Conservation (phyloP, 2,888 invertebrate species). For the Leptodirus hochenwartii region DNA sequence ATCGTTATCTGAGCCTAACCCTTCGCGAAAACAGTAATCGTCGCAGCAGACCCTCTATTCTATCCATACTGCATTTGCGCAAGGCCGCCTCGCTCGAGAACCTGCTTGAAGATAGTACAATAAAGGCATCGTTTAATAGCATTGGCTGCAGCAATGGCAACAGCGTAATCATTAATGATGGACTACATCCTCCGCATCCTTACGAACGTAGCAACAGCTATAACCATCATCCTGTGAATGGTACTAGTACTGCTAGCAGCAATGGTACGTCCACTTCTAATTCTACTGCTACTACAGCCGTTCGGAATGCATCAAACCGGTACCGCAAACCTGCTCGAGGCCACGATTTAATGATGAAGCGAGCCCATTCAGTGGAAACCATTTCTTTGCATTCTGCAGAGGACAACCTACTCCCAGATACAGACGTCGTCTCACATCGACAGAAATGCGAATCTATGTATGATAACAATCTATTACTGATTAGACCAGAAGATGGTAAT, state of each 20-base stretch:
- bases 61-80: conserved; percentile 46
- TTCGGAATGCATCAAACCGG: conserved; percentile 23
- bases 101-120: conserved; percentile 48
- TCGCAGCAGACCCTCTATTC: conserved; percentile 45
- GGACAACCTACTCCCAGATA: conserved; percentile 11
- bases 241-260: conserved; percentile 17
- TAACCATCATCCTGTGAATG: conserved; percentile 10
- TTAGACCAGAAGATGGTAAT: conserved; percentile 13
- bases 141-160: too few species aligned
- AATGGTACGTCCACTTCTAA: too few species aligned
- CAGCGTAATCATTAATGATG: too few species aligned
- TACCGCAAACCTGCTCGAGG: conserved; percentile 33
- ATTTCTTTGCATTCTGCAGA: conserved; percentile 48
- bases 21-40: conserved; percentile 44
- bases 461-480: conserved; percentile 17
- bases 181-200: too few species aligned
- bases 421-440: conserved; percentile 13
- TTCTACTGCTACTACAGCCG: too few species aligned
- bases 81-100: conserved; percentile 76
- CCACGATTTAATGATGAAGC: conserved; percentile 52
- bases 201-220: conserved; percentile 19
- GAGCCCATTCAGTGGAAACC: conserved; percentile 75
- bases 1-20: conserved; percentile 72
- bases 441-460: conserved; percentile 27
- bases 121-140: conserved; percentile 12